Percentiles rank a stretch among this genome's conserved stretches.
Conservation (phyloP, 2,888 invertebrate species). For the Seladonia tumulorum region DNA sequence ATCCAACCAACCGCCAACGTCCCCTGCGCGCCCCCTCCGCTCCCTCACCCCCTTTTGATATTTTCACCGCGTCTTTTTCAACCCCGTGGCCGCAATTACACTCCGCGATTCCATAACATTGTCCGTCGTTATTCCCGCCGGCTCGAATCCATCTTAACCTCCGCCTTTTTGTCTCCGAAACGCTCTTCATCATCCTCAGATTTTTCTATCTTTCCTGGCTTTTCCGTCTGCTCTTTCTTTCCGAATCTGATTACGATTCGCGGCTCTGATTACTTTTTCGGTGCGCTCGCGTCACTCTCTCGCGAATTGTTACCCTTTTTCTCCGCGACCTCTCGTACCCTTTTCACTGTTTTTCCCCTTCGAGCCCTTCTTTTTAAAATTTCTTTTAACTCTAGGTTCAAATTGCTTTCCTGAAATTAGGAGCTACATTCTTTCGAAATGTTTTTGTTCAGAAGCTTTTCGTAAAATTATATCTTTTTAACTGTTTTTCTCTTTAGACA, state of each 20-base stretch:
- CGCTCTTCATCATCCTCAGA: conserved; percentile 5
- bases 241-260: not conserved
- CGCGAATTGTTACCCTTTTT: not conserved
- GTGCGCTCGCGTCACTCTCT: not conserved
- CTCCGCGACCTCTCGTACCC: too few relatives aligned
- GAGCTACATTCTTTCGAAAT: not conserved
- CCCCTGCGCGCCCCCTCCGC: not conserved
- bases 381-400: not conserved
- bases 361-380: not conserved
- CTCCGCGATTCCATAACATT: conserved; percentile 30
- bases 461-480: not conserved
- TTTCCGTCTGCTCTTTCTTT: not conserved
- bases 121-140: conserved; percentile 31
- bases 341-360: not conserved
- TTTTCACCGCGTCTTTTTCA: conserved; percentile 10
- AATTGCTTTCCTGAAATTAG: not conserved
- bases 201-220: not conserved
- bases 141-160: conserved; percentile 14
- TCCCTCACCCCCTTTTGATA: conserved; percentile 36
- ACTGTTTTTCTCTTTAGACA: not conserved
- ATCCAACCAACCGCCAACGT: not conserved
- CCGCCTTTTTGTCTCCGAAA: conserved; percentile 18
- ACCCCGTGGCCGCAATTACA: conserved; percentile 19
- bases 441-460: not conserved
- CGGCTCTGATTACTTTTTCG: not conserved